phyloP scores from a whole-genome alignment of 2,113 vertebrate species.

The Ophiodon elongatus region DNA sequence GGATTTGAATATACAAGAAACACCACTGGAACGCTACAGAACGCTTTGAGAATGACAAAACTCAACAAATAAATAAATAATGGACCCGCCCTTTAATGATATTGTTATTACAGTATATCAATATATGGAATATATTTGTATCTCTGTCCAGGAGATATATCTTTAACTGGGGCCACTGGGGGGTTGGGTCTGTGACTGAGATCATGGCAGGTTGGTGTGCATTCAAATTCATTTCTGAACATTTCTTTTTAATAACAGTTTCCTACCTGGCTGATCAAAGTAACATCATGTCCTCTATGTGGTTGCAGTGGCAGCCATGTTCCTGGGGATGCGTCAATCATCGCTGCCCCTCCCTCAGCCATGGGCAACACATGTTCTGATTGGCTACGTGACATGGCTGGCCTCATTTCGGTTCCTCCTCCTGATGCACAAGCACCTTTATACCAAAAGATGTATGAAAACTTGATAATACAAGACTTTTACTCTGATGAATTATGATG shows the following conservation, averaged over 20 bases:
- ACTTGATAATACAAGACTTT: no score
- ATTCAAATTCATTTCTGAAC: neutral
- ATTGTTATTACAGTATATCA: neutral
- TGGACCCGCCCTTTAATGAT: no score
- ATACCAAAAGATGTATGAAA: slow-evolving; percentile 14
- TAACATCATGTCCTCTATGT: neutral
- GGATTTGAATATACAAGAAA: no score
- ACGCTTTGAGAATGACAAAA: no score
- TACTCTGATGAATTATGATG: neutral
- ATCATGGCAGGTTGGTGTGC: slow-evolving; percentile 87
- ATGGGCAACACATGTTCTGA: slow-evolving; percentile 82
- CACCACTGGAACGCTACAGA: no score
- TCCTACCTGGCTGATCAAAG: neutral
- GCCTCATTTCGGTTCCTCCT: slow-evolving; percentile 37
- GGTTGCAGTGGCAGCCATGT: slow-evolving; percentile 82
- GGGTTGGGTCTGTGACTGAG: slow-evolving; percentile 84
- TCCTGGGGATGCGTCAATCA: slow-evolving; percentile 87
- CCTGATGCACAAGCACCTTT: slow-evolving; percentile 22
- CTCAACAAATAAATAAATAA: no score
- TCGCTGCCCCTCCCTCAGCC: slow-evolving; percentile 84
- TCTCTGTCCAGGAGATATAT: slow-evolving; percentile 81
- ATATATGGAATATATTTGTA: neutral
- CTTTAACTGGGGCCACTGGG: slow-evolving; percentile 91
- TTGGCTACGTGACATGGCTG: slow-evolving; percentile 69
- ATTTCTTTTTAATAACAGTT: neutral